Conservation (phyloP, 2,888 invertebrate species). For the Habrosyne pyritoides region DNA sequence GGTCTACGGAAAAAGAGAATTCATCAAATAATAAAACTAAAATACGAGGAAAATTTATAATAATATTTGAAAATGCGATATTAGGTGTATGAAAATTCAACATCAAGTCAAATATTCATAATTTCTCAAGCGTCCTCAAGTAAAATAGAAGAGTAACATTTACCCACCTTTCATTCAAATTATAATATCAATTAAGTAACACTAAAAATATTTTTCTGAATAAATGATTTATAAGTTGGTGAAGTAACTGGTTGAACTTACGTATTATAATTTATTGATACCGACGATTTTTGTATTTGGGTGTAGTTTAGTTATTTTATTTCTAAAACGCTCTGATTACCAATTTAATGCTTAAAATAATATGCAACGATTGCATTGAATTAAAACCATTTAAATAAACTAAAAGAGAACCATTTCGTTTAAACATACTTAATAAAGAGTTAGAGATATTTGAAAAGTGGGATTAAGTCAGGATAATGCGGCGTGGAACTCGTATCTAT, state of each 20-base stretch:
- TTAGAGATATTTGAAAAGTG: conserved; percentile 50
- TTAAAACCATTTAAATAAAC: too few relatives aligned
- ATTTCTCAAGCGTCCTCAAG: conserved; percentile 52
- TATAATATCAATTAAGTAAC: conserved; percentile 68
- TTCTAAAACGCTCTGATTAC: too few relatives aligned
- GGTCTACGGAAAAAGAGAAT: not conserved
- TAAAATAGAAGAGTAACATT: conserved; percentile 74
- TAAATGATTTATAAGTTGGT: conserved; percentile 14
- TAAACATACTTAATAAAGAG: conserved; percentile 33
- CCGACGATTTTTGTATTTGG: too few relatives aligned
- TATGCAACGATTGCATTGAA: too few relatives aligned
- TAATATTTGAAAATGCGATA: too few relatives aligned
- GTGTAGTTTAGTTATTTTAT: too few relatives aligned
- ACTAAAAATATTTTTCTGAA: not conserved
- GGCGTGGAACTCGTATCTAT: conserved; percentile 50
- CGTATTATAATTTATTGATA: too few relatives aligned
- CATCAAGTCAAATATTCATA: conserved; percentile 35
- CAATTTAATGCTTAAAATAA: too few relatives aligned
- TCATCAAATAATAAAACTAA: not conserved
- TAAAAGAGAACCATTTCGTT: too few relatives aligned
- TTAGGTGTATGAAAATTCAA: conserved; percentile 39
- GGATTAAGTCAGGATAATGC: conserved; percentile 46
- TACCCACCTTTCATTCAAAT: conserved; percentile 60
- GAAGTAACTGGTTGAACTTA: too few relatives aligned
- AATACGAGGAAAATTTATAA: too few relatives aligned